A percentile compares a stretch with the other conserved stretches of the same genome.
Conservation (phyloP, 1,140 invertebrate genomes). For the Bradynema listronoti region DNA sequence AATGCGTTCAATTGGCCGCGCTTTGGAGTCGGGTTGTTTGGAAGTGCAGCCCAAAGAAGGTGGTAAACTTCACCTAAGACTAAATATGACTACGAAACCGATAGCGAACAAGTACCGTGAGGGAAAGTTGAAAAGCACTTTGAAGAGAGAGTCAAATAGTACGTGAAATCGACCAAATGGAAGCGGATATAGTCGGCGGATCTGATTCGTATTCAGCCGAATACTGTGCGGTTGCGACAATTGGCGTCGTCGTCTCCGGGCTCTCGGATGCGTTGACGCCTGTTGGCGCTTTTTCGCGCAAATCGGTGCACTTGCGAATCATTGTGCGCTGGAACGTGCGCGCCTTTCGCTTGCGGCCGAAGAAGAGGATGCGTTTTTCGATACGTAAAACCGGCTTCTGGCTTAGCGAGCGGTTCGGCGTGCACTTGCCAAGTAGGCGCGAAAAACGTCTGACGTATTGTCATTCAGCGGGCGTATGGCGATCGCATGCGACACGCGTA, state of each 20-base stretch:
- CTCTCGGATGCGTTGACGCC: constrained; percentile 9
- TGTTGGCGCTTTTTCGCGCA: constrained; percentile 27
- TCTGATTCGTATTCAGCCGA: constrained; percentile 34
- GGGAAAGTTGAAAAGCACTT: constrained; percentile 82
- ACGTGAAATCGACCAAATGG: constrained; percentile 72
- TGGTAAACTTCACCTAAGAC: constrained; percentile 78
- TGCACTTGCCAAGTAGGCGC: background rate
- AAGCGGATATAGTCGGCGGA: constrained; percentile 63
- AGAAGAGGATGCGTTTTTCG: too few relatives aligned
- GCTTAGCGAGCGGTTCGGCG: too few relatives aligned
- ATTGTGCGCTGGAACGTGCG: too few relatives aligned
- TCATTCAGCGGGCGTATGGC: constrained; percentile 15
- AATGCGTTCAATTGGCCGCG: too few relatives aligned
- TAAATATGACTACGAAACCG: constrained; percentile 76
- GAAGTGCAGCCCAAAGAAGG: constrained; percentile 74
- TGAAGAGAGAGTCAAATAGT: constrained; percentile 80
- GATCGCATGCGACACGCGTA: too few relatives aligned
- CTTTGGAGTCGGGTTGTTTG: constrained; percentile 77
- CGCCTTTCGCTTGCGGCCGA: too few relatives aligned
- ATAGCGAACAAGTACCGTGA: constrained; percentile 84
- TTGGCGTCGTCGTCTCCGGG: background rate
- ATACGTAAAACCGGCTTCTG: too few relatives aligned
- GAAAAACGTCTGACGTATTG: constrained; percentile 6
- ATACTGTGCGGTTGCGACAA: background rate
- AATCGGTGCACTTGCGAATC: too few relatives aligned